These are phyloP conservation scores for Onthophagus taurus DNA, from an alignment of 1,140 invertebrate genomes.

Conservation along the genomic window DNA sequence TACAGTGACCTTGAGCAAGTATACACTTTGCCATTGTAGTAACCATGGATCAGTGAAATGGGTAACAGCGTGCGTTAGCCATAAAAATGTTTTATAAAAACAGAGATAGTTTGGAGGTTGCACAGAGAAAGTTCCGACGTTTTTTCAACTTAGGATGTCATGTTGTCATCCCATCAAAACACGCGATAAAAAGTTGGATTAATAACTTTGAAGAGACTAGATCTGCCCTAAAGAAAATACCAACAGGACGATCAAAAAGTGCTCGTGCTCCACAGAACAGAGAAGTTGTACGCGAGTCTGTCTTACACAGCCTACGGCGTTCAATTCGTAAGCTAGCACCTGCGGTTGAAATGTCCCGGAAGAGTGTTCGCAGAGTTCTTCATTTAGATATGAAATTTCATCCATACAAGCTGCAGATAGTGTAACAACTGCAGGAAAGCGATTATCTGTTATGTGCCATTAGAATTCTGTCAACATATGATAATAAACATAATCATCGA, in stretches of 20 bases:
- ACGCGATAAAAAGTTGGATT: constrained; percentile 1
- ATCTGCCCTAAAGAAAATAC: constrained; percentile 2
- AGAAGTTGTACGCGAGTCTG: constrained; percentile 2
- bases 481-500: neutral
- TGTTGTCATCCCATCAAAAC: neutral
- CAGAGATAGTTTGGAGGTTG: constrained; percentile 1
- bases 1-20: no score
- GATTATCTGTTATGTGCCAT: constrained; percentile 1
- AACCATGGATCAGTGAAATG: neutral
- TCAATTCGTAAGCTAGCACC: neutral
- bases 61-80: neutral
- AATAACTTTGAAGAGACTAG: constrained; percentile 2
- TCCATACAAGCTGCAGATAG: constrained; percentile 4
- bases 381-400: neutral
- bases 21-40: no score
- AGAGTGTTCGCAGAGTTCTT: constrained; percentile 1
- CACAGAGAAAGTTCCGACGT: constrained; percentile 2
- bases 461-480: constrained; percentile 1
- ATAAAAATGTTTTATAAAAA: neutral
- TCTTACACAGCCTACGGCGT: neutral
- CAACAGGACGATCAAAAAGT: neutral
- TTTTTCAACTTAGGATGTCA: constrained; percentile 1
- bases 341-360: neutral
- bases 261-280: neutral
- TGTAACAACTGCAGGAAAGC: neutral